Percentiles rank a stretch among this genome's conserved stretches.
These are phyloP conservation scores for Drosophila maculinotata DNA, from an alignment of 2,888 invertebrate species.

Conservation along the genomic window DNA sequence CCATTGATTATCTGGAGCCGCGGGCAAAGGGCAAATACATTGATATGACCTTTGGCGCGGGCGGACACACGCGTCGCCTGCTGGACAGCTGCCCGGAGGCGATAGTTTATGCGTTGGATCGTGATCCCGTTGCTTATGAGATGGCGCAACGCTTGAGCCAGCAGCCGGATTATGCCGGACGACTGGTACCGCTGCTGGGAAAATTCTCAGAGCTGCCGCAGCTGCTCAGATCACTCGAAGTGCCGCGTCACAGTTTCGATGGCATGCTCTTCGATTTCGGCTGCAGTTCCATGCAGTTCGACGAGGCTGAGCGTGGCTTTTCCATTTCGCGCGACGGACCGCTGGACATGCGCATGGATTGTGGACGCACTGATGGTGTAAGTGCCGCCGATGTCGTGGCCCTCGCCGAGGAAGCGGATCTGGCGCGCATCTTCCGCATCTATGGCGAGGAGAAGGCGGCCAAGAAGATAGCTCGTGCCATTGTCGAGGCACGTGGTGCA, in stretches of 20 bases:
- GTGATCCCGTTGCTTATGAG: conserved; percentile 93
- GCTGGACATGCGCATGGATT: conserved; percentile 98
- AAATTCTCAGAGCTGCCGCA: conserved; percentile 94
- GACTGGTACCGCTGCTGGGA: conserved; percentile 92
- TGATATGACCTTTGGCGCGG: conserved; percentile 98
- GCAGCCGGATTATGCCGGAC: conserved; percentile 88
- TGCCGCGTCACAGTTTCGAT: conserved; percentile 90
- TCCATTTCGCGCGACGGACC: conserved; percentile 93
- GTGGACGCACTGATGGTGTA: conserved; percentile 88
- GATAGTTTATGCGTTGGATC: conserved; percentile 92
- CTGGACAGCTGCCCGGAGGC: conserved; percentile 88
- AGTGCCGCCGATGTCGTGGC: conserved; percentile 96
- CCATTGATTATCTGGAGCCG: conserved; percentile 89
- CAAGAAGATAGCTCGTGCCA: conserved; percentile 93
- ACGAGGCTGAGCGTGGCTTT: conserved; percentile 93
- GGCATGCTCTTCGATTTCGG: conserved; percentile 97
- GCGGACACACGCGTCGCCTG: conserved; percentile 93
- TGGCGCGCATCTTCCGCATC: conserved; percentile 93
- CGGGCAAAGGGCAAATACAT: conserved; percentile 88
- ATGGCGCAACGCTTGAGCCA: conserved; percentile 88
- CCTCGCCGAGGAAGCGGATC: conserved; percentile 90
- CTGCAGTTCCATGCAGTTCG: conserved; percentile 98
- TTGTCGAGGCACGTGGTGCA: conserved; percentile 92
- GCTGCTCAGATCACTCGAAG: conserved; percentile 87
- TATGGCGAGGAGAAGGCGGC: conserved; percentile 97